Conservation (phyloP, 2,888 invertebrate genomes). For the Opisthograptis luteolata region DNA sequence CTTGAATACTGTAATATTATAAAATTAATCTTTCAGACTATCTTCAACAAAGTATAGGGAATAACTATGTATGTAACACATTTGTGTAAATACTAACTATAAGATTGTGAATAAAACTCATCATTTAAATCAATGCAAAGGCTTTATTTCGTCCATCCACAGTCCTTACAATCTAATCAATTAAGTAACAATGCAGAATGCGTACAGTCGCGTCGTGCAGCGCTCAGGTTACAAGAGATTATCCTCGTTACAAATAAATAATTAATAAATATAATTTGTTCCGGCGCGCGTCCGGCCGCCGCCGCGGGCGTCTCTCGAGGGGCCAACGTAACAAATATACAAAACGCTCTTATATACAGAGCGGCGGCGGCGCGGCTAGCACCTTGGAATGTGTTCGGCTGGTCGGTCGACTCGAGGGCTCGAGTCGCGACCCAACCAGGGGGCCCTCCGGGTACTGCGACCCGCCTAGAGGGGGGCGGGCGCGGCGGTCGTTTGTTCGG, state of each 20-base stretch:
- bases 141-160: slow-evolving; percentile 77
- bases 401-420: too few relatives aligned
- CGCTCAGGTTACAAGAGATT: slow-evolving; percentile 48
- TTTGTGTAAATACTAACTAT: slow-evolving; percentile 27
- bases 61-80: background rate
- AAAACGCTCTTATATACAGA: slow-evolving; percentile 60
- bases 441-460: too few relatives aligned
- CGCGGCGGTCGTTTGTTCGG: too few relatives aligned
- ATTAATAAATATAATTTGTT: slow-evolving; percentile 51
- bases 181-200: slow-evolving; percentile 82
- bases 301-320: slow-evolving; percentile 41
- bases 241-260: slow-evolving; percentile 51
- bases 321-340: slow-evolving; percentile 72
- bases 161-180: slow-evolving; percentile 73
- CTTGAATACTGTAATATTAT: too few relatives aligned
- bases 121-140: slow-evolving; percentile 76
- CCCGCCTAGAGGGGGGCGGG: too few relatives aligned
- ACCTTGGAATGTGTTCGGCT: slow-evolving; percentile 38
- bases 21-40: too few relatives aligned
- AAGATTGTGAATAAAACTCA: slow-evolving; percentile 55
- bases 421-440: too few relatives aligned
- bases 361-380: slow-evolving; percentile 27
- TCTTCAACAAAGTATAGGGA: too few relatives aligned
- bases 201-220: slow-evolving; percentile 59
- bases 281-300: slow-evolving; percentile 39